Evolutionary conservation across 2,113 vertebrate species (phyloP), one percentile per base, ranked within the genome.

Genomic region (Electrona antarctica): DNA sequence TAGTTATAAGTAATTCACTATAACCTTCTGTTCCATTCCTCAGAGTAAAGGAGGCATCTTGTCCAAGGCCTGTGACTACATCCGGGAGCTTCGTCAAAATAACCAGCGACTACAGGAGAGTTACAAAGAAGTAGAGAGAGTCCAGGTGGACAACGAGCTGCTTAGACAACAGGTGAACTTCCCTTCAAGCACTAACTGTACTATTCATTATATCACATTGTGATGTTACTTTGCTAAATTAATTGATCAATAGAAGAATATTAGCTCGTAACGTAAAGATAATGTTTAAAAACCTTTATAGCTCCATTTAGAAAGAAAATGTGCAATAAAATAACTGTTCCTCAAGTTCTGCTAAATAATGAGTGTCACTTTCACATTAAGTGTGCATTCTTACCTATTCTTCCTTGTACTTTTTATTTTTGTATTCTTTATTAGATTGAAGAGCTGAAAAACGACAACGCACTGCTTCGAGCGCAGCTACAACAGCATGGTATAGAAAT

Each of bases 11-110:
- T 33, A 41, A 41, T 41, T 3, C 33, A 41, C 33, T 41, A 41
- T 41, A 1, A 41, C 33, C 33, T 6, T 41, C 33, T 41, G 33
- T 6, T 41, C 5, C 3, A 41, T 6, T 41, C 33, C 33, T 41
- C 33, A 41, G 33, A 97, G 96, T 77, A 97, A 97, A 93, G 96
- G 96, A 6, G 95, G 95, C 41, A 97, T 97, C 91, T 90, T 97
- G 69, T 97, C 95, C 21, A 97, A 97, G 84, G 96, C 96, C 1
- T 97, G 96, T 0, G 96, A 97, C 85, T 97, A 97, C 83, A 96
- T 97, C 85, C 90, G 95, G 28, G 96, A 97, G 85, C 92, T 97
- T n/a, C 92, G 96, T 47, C 96, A 97, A 92, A 96, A 83, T 61
- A 96, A 96, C 90, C 96, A 97, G 88, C 93, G 93, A 59, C 92